phyloP scores from a whole-genome alignment of 2,797 vertebrate genomes.

The Malacoraja senta region DNA sequence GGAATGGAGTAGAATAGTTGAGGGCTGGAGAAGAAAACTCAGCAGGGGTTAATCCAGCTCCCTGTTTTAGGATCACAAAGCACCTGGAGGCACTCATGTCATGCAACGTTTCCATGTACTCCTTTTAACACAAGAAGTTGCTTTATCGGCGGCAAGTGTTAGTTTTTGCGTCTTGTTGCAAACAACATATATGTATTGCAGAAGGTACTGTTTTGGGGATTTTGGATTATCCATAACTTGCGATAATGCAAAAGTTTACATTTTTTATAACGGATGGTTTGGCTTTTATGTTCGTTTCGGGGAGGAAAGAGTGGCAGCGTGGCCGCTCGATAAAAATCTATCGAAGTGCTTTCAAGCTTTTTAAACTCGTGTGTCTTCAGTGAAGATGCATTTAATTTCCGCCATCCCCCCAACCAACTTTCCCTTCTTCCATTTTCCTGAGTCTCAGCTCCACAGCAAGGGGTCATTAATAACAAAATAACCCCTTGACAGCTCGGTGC shows the following conservation, averaged over 20 bases:
- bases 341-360: conserved; percentile 1
- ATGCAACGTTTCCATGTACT: conserved; percentile 22
- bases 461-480: conserved; percentile 63
- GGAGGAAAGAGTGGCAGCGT: not conserved
- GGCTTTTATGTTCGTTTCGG: not conserved
- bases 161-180: not conserved
- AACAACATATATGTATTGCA: not conserved
- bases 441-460: conserved; percentile 58
- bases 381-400: not conserved
- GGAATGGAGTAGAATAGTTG: conserved; percentile 61
- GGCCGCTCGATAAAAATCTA: conserved; percentile 1
- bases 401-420: conserved; percentile 28
- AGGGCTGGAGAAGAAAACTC: conserved; percentile 62
- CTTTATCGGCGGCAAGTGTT: not conserved
- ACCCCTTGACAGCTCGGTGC: conserved; percentile 58
- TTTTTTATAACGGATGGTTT: not conserved
- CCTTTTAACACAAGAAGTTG: not conserved
- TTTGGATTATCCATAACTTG: conserved; percentile 11
- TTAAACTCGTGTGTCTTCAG: not conserved
- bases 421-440: conserved; percentile 47
- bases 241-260: not conserved
- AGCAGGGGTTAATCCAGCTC: conserved; percentile 78
- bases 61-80: conserved; percentile 67
- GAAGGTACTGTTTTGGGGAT: not conserved
- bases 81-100: conserved; percentile 68